A percentile compares a stretch with the other conserved stretches of the same genome.
Conservation (phyloP, 2,888 invertebrate species). For the Ligdia adustata region DNA sequence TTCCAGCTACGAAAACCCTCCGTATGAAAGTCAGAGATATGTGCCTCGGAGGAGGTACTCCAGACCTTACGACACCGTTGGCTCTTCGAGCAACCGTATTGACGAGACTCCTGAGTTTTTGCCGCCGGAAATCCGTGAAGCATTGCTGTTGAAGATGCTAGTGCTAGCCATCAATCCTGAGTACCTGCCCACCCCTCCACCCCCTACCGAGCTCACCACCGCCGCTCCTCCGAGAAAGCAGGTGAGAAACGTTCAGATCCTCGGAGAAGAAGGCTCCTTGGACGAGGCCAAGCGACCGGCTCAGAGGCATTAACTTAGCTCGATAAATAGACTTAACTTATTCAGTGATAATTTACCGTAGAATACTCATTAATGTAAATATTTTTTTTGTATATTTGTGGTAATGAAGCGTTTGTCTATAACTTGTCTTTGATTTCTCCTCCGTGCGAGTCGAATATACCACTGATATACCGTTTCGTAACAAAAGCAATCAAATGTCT, state of each 20-base stretch:
- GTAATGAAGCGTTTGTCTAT: conserved; percentile 49
- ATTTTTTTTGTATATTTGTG: conserved; percentile 55
- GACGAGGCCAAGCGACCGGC: conserved; percentile 59
- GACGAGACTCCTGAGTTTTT: conserved; percentile 85
- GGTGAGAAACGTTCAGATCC: conserved; percentile 88
- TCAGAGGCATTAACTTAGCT: conserved; percentile 57
- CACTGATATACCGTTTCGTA: neutral
- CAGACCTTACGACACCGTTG: conserved; percentile 69
- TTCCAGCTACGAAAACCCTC: conserved; percentile 55
- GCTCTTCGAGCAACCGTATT: conserved; percentile 68
- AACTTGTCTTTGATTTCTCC: conserved; percentile 23
- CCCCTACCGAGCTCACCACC: conserved; percentile 74
- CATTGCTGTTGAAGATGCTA: conserved; percentile 88
- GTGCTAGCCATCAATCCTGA: conserved; percentile 88
- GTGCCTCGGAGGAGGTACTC: conserved; percentile 69
- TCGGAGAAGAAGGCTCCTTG: conserved; percentile 85
- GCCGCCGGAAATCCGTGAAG: conserved; percentile 88
- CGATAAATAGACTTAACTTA: conserved; percentile 44
- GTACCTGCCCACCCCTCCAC: conserved; percentile 68
- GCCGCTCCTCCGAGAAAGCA: conserved; percentile 82
- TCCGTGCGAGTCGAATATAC: neutral
- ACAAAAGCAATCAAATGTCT: conserved; percentile 4
- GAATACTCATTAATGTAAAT: conserved; percentile 70
- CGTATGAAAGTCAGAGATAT: conserved; percentile 77
- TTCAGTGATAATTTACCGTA: conserved; percentile 45